These are phyloP conservation scores for Chironomus riparius DNA, from an alignment of 2,888 invertebrate species.

Conservation along the genomic window DNA sequence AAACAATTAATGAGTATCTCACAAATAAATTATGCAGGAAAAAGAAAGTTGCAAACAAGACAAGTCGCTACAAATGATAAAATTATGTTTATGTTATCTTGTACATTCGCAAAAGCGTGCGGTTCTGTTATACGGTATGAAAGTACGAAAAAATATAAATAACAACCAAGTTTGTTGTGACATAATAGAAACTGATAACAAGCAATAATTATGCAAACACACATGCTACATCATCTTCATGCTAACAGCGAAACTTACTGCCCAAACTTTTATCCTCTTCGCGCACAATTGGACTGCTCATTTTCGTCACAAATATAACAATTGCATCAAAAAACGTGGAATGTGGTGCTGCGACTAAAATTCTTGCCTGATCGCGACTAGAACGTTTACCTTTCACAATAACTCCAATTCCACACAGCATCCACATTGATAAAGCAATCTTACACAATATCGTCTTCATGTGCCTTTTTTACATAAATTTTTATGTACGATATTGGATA, in stretches of 20 bases:
- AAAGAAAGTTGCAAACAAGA: slow-evolving; percentile 10
- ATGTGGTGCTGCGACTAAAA: slow-evolving; percentile 80
- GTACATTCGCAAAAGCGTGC: neutral
- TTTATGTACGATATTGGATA: too few species aligned
- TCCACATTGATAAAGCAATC: slow-evolving; percentile 63
- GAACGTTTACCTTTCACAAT: slow-evolving; percentile 68
- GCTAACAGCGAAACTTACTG: slow-evolving; percentile 54
- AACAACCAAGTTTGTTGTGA: neutral
- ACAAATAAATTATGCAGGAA: neutral
- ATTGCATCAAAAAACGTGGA: slow-evolving; percentile 83
- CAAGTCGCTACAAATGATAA: neutral
- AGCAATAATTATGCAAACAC: neutral
- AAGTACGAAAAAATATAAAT: neutral
- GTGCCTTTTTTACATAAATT: slow-evolving; percentile 33
- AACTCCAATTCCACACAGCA: slow-evolving; percentile 69
- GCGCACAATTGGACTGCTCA: slow-evolving; percentile 76
- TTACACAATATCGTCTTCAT: slow-evolving; percentile 59
- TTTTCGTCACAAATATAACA: slow-evolving; percentile 70
- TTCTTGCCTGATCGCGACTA: slow-evolving; percentile 67
- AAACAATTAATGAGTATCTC: neutral
- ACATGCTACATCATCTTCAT: neutral
- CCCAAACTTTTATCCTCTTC: slow-evolving; percentile 78
- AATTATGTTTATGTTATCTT: neutral
- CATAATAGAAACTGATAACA: neutral
- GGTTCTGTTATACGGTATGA: neutral